These are phyloP conservation scores for Acleris cristana DNA, from an alignment of 2,888 invertebrate genomes.

Conservation along the genomic window DNA sequence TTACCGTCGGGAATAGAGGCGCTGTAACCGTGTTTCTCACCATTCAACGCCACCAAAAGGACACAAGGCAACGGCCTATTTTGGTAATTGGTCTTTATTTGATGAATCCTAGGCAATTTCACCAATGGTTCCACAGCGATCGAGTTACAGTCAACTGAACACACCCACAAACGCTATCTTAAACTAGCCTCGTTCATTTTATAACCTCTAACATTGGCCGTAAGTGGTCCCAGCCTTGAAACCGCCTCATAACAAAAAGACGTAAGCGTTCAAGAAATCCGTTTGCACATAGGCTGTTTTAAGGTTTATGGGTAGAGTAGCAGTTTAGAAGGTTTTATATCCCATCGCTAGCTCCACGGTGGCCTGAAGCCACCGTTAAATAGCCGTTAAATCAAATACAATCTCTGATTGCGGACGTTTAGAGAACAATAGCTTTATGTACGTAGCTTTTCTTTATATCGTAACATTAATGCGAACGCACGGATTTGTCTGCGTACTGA, in stretches of 20 bases:
- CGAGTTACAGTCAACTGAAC: neutral
- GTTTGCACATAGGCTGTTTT: constrained; percentile 2
- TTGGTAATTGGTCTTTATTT: no score
- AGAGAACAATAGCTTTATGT: constrained; percentile 9
- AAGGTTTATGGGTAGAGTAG: neutral
- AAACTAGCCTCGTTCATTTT: constrained; percentile 19
- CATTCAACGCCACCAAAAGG: no score
- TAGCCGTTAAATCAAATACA: constrained; percentile 22
- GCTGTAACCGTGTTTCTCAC: no score
- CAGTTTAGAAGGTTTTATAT: constrained; percentile 44
- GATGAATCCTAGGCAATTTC: no score
- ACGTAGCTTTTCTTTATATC: constrained; percentile 7
- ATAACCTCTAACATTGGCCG: constrained; percentile 17
- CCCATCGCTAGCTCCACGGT: constrained; percentile 42
- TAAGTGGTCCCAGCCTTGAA: constrained; percentile 2
- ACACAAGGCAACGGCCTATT: no score
- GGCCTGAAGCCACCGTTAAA: constrained; percentile 46
- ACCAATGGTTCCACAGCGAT: no score
- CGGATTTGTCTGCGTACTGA: neutral
- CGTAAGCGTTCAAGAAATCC: neutral
- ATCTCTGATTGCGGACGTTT: constrained; percentile 22
- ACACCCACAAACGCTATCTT: constrained; percentile 10
- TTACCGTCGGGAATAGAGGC: no score
- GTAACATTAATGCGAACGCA: neutral
- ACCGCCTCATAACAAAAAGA: neutral